phyloP scores from a whole-genome alignment of 2,888 invertebrate genomes.

The Drosophila paramelanica region DNA sequence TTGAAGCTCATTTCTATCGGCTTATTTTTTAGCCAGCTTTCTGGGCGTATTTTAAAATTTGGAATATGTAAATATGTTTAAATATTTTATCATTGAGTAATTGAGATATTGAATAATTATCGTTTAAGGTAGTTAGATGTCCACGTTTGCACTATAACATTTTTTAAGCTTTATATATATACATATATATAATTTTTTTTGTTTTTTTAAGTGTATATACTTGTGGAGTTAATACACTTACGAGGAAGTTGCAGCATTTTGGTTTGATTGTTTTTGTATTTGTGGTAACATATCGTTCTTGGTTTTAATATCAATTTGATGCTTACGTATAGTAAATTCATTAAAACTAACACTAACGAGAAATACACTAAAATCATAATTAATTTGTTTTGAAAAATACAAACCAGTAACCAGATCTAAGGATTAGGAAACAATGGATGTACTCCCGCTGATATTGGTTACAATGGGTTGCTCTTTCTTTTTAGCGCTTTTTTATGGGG shows the following conservation, averaged over 20 bases:
- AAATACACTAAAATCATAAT: constrained; percentile 45
- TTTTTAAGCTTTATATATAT: constrained; percentile 52
- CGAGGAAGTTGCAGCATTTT: constrained; percentile 69
- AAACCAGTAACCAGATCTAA: constrained; percentile 24
- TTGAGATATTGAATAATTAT: constrained; percentile 49
- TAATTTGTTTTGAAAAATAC: constrained; percentile 26
- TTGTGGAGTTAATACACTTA: constrained; percentile 27
- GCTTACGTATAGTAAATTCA: constrained; percentile 73
- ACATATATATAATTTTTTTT: neutral
- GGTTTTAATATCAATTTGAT: constrained; percentile 71
- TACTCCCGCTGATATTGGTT: constrained; percentile 1
- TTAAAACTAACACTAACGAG: constrained; percentile 71
- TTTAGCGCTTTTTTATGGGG: constrained; percentile 9
- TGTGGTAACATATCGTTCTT: constrained; percentile 41
- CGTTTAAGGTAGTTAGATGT: constrained; percentile 40
- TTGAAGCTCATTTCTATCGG: constrained; percentile 60
- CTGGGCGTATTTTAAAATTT: constrained; percentile 19
- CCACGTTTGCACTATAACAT: constrained; percentile 28
- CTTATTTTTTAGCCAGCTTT: constrained; percentile 30
- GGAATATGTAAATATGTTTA: constrained; percentile 28
- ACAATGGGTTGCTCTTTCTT: neutral
- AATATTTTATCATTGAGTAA: constrained; percentile 28
- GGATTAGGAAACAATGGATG: constrained; percentile 23
- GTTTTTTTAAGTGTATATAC: constrained; percentile 14
- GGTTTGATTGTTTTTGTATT: constrained; percentile 48